Percentiles rank a stretch among this genome's conserved stretches.
Evolutionary conservation across 2,113 vertebrate genomes (phyloP).

Genomic region (Canis aureus): DNA sequence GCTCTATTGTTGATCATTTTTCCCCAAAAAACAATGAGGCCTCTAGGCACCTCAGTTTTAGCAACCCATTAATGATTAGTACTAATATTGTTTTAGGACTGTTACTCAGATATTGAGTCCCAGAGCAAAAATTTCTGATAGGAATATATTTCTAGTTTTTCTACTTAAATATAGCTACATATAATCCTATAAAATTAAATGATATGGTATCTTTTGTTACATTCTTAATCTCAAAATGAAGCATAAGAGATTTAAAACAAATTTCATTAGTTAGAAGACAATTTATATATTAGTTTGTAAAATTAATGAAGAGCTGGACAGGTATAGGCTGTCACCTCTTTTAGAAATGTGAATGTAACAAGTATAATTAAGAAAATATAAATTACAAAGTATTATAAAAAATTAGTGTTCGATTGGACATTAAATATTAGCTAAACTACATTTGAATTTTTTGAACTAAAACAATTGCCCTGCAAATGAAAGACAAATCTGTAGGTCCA

Average conservation of each 20-base stretch:
- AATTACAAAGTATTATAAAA: conserved; percentile 11
- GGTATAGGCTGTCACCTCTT: neutral
- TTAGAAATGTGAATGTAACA: conserved; percentile 54
- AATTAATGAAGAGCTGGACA: neutral
- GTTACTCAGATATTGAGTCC: neutral
- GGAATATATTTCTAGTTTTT: conserved; percentile 50
- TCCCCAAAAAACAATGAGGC: neutral
- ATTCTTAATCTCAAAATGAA: conserved; percentile 49
- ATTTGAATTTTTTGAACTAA: conserved; percentile 42
- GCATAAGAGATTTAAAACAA: neutral
- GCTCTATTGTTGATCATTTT: neutral
- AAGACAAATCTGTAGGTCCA: conserved; percentile 15
- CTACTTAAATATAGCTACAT: conserved; percentile 34
- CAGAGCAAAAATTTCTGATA: conserved; percentile 23
- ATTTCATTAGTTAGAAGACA: conserved; percentile 17
- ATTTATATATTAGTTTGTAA: conserved; percentile 11
- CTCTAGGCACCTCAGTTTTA: conserved; percentile 17
- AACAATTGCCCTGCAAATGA: neutral
- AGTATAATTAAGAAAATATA: neutral
- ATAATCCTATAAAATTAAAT: conserved; percentile 23
- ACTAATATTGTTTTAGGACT: conserved; percentile 32
- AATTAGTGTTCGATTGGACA: conserved; percentile 32
- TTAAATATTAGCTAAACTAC: conserved; percentile 21
- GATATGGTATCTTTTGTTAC: neutral
- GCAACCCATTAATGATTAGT: neutral